Evolutionary conservation across 2,888 invertebrate species (phyloP), one percentile per base, ranked within the genome.

Genomic region (Morpho achilles): DNA sequence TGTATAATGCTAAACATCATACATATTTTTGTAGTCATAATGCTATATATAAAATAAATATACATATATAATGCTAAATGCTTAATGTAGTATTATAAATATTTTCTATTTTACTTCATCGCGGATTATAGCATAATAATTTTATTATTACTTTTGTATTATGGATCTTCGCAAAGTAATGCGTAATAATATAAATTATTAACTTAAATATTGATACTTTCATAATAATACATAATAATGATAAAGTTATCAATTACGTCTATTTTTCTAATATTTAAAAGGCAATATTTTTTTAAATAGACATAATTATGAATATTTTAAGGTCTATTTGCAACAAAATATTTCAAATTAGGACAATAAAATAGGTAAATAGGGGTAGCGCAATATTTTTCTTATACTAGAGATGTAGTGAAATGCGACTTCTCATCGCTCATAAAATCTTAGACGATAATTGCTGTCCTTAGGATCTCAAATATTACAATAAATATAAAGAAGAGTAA

Each of bases 371-470:
- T 47, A 57, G 22, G 22, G 39, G 41, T 50, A 44, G 47, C 47
- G 50, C 56, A 52, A 57, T 52, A 42, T 57, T 52, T 47, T 32
- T 48, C 53, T 46, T 53, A 45, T 49, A 43, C 10, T 41, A 8
- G 58, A 54, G 32, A 8, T 50, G 63, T 61, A 60, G 64, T 58
- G 66, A 62, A 62, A 64, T 66, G 66, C 59, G 50, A 58, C 64
- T 62, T 66, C 60, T 44, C 52, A 50, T 44, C 10, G 23, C 44
- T 23, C 7, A 23, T 10, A 32, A 51, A 39, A 52, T 44, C 32
- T 55, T 23, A n/a, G 32, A 43, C 46, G n/a, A 9, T 44, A 16
- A 2, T 16, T 48, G 53, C 47, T 51, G 53, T 40, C 50, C 48
- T 45, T 40, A 44, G 32, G 57, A 54, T 61, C 58, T 58, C 49